Evolutionary conservation across 2,888 invertebrate species (phyloP), one percentile per base, ranked within the genome.

Genomic region (Hetaerina titia): DNA sequence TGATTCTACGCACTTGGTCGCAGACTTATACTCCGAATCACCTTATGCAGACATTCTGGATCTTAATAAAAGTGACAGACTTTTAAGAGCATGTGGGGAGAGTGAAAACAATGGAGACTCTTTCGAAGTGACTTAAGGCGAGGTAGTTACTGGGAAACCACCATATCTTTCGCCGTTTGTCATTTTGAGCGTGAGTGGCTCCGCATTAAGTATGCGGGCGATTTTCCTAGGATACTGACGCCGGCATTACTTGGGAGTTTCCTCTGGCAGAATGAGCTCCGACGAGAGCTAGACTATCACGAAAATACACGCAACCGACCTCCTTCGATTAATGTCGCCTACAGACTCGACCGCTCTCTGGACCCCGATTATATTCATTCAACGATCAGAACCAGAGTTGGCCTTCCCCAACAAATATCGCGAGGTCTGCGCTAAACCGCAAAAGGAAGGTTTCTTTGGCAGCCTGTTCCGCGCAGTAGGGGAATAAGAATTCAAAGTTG

Each of bases 121-220:
- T 13, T 31, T 31, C 81, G 31, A 81, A 22, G 31, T 31, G 81
- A 81, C 81, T 81, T 15, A 31, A 6, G 81, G 81, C 31, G 11
- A 15, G 2, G 81, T 31, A 31, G 15, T 31, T 81, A 81, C 81
- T 25, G 13, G 81, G 81, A 81, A 81, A 31, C 81, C 25, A 22
- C 81, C 81, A 11, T 81, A 81, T 81, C 81, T 81, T 81, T 81
- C 81, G 81, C 31, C 81, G 13, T 81, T 81, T 31, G 81, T 81
- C 81, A 81, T 31, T 81, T 31, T 81, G 25, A 81, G 31, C 11
- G 81, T 22, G 25, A 31, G 13, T 31, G 81, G 31, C 4, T 31
- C 25, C 81, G 11, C 31, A 81, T 81, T 81, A 81, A 81, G 81
- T 81, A 81, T 25, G 81, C 81, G 22, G 2, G 81, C 81, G 81